Conservation (phyloP, 1,140 invertebrate species). For the Anastrepha ludens region DNA sequence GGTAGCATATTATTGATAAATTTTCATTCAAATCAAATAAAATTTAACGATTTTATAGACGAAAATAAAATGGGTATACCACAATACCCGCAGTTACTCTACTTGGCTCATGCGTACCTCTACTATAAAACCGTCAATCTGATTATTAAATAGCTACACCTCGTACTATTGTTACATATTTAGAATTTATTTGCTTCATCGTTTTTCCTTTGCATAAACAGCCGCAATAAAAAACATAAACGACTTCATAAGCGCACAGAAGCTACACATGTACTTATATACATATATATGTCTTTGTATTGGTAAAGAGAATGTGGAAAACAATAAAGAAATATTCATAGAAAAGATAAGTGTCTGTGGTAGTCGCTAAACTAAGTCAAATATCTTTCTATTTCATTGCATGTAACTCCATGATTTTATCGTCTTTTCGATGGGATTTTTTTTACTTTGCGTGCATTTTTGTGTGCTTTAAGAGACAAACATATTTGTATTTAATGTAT, state of each 20-base stretch:
- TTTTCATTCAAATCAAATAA: no score
- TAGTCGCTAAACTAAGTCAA: not conserved
- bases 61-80: no score
- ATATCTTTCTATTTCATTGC: not conserved
- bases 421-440: not conserved
- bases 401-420: not conserved
- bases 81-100: no score
- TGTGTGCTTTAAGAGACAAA: not conserved
- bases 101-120: no score
- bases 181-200: not conserved
- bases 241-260: not conserved
- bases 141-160: no score
- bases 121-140: no score
- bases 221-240: not conserved
- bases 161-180: not conserved
- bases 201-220: not conserved
- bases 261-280: no score
- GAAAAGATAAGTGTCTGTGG: not conserved
- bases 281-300: no score
- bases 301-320: not conserved
- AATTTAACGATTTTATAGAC: no score
- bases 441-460: not conserved
- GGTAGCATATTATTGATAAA: no score
- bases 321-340: not conserved
- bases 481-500: not conserved